Evolutionary conservation across 2,797 vertebrate genomes (phyloP).

Genomic region (Schizopygopsis pylzovi): DNA sequence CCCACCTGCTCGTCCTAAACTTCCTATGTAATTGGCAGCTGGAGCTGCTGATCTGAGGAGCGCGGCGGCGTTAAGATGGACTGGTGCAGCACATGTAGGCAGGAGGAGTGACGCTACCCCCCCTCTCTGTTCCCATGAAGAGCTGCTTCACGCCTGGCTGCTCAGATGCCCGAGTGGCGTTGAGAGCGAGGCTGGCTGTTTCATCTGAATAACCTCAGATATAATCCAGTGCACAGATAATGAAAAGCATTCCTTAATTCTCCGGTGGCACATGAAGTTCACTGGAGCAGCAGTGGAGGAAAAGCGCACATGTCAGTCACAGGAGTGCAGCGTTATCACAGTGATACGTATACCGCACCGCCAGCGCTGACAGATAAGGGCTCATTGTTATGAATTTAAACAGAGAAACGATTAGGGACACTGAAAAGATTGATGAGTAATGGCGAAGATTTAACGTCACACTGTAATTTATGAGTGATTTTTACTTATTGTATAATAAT

Average conservation of each 20-base stretch:
- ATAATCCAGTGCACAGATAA: constrained; percentile 26
- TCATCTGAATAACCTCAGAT: constrained; percentile 50
- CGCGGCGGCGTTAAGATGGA: background rate
- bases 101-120: constrained; percentile 52
- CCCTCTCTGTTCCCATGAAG: constrained; percentile 76
- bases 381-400: constrained; percentile 1
- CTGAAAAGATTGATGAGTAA: background rate
- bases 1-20: constrained; percentile 44
- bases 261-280: constrained; percentile 6
- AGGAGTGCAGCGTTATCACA: constrained; percentile 4
- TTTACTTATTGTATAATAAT: too few species aligned
- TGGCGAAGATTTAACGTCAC: background rate
- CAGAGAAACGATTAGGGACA: background rate
- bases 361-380: background rate
- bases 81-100: constrained; percentile 39
- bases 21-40: constrained; percentile 41
- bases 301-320: constrained; percentile 16
- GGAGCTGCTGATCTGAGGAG: constrained; percentile 39
- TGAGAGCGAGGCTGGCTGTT: constrained; percentile 22
- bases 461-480: background rate
- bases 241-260: constrained; percentile 18
- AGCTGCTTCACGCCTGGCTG: constrained; percentile 79
- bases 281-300: background rate
- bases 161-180: constrained; percentile 43
- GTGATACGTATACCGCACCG: background rate